Evolutionary conservation across 1,140 invertebrate genomes (phyloP).

Genomic region (Batillaria attramentaria): DNA sequence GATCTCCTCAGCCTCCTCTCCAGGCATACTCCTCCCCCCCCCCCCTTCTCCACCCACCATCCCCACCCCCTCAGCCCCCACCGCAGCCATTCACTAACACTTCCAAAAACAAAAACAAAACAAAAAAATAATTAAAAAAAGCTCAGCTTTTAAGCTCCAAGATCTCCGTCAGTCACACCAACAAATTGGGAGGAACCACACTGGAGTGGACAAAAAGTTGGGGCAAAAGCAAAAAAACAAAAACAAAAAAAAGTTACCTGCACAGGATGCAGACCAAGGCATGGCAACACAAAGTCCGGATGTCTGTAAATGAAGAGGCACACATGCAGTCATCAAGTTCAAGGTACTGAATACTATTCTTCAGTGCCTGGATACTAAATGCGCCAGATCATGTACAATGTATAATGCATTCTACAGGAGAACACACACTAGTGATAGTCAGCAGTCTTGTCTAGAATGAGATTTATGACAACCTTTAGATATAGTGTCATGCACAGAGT

Average conservation of each 20-base stretch:
- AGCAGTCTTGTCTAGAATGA: background rate
- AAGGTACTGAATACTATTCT: background rate
- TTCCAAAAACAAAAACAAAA: background rate
- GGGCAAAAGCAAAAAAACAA: background rate
- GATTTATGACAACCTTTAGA: background rate
- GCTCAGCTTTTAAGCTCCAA: background rate
- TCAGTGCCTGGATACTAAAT: no score
- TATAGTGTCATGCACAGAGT: background rate
- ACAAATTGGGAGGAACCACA: background rate
- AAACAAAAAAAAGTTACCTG: no score
- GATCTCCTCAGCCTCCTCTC: no score
- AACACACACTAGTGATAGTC: background rate
- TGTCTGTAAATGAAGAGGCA: conserved; percentile 29
- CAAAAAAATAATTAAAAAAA: background rate
- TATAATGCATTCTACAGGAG: background rate
- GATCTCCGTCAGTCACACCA: background rate
- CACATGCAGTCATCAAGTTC: background rate
- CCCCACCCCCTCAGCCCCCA: no score
- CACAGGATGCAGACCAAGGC: conserved; percentile 67
- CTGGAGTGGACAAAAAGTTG: background rate
- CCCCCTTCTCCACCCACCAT: no score
- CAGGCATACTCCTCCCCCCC: no score
- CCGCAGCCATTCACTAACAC: background rate
- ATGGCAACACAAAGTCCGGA: conserved; percentile 49
- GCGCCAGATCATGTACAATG: background rate